Evolutionary conservation across 2,888 invertebrate genomes (phyloP).

Genomic region (Agrilus cyanescens): DNA sequence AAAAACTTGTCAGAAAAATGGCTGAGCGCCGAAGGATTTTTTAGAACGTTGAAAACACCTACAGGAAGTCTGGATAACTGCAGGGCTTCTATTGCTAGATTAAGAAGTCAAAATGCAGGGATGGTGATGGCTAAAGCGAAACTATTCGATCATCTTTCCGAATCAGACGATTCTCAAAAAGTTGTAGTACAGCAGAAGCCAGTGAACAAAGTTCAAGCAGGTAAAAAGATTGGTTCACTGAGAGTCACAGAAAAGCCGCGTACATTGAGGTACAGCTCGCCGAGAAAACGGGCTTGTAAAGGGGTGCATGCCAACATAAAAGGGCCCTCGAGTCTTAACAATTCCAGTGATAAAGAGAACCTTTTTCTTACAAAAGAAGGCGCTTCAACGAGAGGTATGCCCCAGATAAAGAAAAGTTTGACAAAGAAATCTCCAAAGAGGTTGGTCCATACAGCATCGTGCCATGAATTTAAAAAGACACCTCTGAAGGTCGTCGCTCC

Average conservation of each 20-base stretch:
- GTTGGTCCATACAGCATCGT: slow-evolving; percentile 38
- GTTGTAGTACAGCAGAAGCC: slow-evolving; percentile 2
- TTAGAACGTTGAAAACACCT: slow-evolving; percentile 39
- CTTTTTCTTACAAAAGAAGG: slow-evolving; percentile 13
- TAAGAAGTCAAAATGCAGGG: slow-evolving; percentile 64
- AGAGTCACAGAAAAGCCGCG: slow-evolving; percentile 13
- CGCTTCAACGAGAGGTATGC: slow-evolving; percentile 29
- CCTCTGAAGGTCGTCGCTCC: slow-evolving; percentile 39
- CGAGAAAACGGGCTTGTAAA: slow-evolving; percentile 19
- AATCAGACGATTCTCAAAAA: slow-evolving; percentile 18
- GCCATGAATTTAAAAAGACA: slow-evolving; percentile 41
- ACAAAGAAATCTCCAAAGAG: slow-evolving; percentile 44
- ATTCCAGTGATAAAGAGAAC: slow-evolving; percentile 11
- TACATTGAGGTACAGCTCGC: slow-evolving; percentile 22
- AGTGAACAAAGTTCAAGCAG: slow-evolving; percentile 11
- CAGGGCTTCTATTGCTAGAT: slow-evolving; percentile 59
- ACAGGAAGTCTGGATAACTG: slow-evolving; percentile 41
- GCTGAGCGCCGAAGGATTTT: slow-evolving; percentile 34
- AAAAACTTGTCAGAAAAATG: slow-evolving; percentile 27
- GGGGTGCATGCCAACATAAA: neutral
- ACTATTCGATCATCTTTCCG: slow-evolving; percentile 48
- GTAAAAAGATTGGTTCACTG: slow-evolving; percentile 18
- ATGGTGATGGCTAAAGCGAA: slow-evolving; percentile 71
- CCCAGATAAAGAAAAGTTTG: slow-evolving; percentile 48
- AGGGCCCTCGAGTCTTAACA: slow-evolving; percentile 6